Evolutionary conservation across 1,140 invertebrate genomes (phyloP).

Genomic region (Cydia strobilella): DNA sequence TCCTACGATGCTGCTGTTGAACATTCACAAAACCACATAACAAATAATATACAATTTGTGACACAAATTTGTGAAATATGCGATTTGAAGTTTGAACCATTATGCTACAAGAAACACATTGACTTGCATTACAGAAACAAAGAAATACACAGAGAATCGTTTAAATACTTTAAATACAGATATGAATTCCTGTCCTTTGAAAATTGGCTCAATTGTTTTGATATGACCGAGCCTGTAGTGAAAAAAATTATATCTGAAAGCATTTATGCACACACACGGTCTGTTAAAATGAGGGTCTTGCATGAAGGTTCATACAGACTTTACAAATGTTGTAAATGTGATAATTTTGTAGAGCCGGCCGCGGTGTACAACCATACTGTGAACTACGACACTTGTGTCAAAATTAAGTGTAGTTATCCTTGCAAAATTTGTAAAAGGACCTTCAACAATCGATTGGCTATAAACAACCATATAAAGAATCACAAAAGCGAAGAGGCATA

Average conservation of each 20-base stretch:
- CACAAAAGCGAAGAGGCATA: not conserved
- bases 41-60: not conserved
- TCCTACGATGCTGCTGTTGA: constrained; percentile 4
- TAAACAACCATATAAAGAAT: not conserved
- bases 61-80: not conserved
- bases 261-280: not conserved
- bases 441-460: constrained; percentile 7
- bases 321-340: constrained; percentile 8
- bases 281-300: constrained; percentile 8
- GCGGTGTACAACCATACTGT: not conserved
- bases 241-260: constrained; percentile 16
- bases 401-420: not conserved
- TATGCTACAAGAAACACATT: constrained; percentile 18
- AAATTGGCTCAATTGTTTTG: not conserved
- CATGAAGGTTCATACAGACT: not conserved
- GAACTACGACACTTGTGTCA: constrained; percentile 22
- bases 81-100: constrained; percentile 9
- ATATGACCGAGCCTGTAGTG: not conserved
- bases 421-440: constrained; percentile 8
- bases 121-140: constrained; percentile 19
- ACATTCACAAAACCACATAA: constrained; percentile 19
- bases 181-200: not conserved
- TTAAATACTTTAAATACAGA: constrained; percentile 24
- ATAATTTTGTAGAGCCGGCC: not conserved
- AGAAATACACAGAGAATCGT: not conserved